Base-by-base conservation (phyloP, 2,113 vertebrate genomes). In the Dasyprocta punctata region DNA sequence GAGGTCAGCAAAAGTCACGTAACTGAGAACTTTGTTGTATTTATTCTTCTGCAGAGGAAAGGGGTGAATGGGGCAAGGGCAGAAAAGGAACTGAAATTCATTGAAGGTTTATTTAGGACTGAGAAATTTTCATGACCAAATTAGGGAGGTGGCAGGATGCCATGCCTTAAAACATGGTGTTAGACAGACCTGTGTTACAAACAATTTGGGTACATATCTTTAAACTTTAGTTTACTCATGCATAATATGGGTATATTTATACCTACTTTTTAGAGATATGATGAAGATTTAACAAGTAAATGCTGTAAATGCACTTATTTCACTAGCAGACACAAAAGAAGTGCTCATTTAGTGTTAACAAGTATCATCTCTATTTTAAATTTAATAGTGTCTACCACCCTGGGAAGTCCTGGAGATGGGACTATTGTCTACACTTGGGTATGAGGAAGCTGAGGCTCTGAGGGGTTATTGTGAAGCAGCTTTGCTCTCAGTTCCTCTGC, bases 401-500 rank as follows among this genome's bases (percentile, higher is more conserved):
- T 56, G 78, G 75, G 28, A 78, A 12, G 75, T 49, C 75, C 44
- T 49, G 54, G 54, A 63, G 78, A 78, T 65, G 85, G 77, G 71
- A 73, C 71, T 83, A 28, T 0, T n/a, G 20, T 82, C 71, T 44
- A 26, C 26, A 65, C 82, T 82, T 36, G 36, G 3, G 1, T 47
- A 73, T 20, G 89, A 92, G 95, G 90, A 95, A 93, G 94, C 44
- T 52, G 36, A 84, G 36, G 28, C 61, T 89, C 9, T 0, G 92
- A 24, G 28, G 89, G 89, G 73, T 89, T 87, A 92, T 20, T 16
- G 6, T 7, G 28, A 86, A 80, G 63, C 83, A 97, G n/a, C 80
- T 86, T 86, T 13, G 17, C 65, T 95, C 90, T 97, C 96, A 52
- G 93, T 97, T 94, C 92, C 96, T 94, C 92, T 84, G 54, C n/a